Percentiles rank a stretch among this genome's conserved stretches.
phyloP scores from a whole-genome alignment of 2,113 vertebrate genomes.

The Burhinus bistriatus region DNA sequence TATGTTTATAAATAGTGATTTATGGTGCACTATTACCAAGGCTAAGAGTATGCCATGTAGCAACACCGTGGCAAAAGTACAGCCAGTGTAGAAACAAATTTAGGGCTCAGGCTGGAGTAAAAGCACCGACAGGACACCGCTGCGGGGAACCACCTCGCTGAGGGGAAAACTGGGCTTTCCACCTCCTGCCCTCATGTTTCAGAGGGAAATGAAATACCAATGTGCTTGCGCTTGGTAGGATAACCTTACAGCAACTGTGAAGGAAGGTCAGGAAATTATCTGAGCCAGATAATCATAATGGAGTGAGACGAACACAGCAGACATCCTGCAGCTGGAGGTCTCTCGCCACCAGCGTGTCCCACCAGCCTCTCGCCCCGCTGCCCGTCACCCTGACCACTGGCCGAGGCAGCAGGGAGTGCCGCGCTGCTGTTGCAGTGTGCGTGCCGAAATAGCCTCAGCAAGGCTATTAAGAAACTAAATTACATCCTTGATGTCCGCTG shows the following conservation, averaged over 20 bases:
- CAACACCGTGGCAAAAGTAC: not conserved
- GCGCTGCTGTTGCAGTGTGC: not conserved
- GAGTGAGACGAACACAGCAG: not conserved
- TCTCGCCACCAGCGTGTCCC: not conserved
- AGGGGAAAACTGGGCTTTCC: not conserved
- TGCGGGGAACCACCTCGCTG: not conserved
- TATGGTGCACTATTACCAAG: not conserved
- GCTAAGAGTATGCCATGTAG: not conserved
- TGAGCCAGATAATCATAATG: rapidly evolving
- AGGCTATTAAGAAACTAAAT: conserved; percentile 76
- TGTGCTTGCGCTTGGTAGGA: not conserved
- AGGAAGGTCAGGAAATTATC: not conserved
- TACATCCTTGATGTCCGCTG: conserved; percentile 70
- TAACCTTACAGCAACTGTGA: not conserved
- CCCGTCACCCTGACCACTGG: not conserved
- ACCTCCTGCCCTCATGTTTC: rapidly evolving
- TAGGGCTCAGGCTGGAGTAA: not conserved
- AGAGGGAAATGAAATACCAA: not conserved
- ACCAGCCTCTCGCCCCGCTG: rapidly evolving
- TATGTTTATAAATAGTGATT: not conserved
- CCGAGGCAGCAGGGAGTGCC: not conserved
- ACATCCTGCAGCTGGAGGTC: not conserved
- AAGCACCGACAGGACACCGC: not conserved
- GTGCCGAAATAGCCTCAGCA: conserved; percentile 33
- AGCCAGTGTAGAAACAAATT: rapidly evolving